Conservation (phyloP, 1,140 invertebrate genomes). For the Lepidurus arcticus region DNA sequence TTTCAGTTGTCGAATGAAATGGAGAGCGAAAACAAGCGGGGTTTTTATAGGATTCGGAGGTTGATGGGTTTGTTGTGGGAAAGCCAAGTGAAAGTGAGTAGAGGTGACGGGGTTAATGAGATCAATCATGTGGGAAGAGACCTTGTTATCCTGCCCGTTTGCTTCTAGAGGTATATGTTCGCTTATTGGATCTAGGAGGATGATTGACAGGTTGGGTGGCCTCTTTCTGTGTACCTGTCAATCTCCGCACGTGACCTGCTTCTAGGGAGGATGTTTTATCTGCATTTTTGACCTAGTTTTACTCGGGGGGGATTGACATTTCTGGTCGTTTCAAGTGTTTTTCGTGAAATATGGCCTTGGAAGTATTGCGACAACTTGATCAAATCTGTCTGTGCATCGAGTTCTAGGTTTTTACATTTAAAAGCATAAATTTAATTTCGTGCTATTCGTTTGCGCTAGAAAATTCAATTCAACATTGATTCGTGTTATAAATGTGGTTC, state of each 20-base stretch:
- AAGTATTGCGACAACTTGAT: no score
- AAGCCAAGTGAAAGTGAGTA: background rate
- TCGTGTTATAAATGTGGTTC: no score
- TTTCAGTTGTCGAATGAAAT: background rate
- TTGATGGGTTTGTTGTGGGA: background rate
- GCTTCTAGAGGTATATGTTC: background rate
- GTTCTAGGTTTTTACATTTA: no score
- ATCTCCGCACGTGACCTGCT: background rate
- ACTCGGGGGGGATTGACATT: no score
- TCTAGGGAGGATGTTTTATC: background rate
- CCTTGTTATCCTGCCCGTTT: background rate
- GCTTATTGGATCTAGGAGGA: background rate
- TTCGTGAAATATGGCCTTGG: no score
- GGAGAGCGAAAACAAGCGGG: background rate
- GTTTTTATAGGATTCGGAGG: background rate
- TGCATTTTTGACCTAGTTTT: no score
- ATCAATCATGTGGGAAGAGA: background rate
- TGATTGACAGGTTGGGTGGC: conserved; percentile 4
- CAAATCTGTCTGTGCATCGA: no score
- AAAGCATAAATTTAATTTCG: no score
- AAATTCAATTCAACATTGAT: no score
- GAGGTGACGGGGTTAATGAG: background rate
- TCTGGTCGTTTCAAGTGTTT: no score
- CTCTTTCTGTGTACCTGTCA: conserved; percentile 5
- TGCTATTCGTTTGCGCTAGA: no score